Evolutionary conservation across 2,888 invertebrate genomes (phyloP).

Genomic region (Brenthis ino): DNA sequence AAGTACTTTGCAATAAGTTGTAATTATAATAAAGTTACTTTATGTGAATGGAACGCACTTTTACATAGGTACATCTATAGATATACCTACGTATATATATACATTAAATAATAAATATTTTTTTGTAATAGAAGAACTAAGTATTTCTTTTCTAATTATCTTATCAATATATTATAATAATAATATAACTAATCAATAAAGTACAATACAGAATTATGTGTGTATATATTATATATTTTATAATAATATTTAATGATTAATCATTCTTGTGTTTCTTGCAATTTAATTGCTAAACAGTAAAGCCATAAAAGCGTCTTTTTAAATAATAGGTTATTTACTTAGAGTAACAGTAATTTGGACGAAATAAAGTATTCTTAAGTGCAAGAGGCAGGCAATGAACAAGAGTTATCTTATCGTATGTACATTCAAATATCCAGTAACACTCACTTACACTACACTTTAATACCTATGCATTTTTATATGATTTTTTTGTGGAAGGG

Average conservation of each 20-base stretch:
- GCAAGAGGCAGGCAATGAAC: not conserved
- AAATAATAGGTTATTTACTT: not conserved
- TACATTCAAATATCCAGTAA: not conserved
- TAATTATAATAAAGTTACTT: conserved; percentile 11
- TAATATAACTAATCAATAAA: too few species aligned
- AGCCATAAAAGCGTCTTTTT: conserved; percentile 10
- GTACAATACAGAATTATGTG: not conserved
- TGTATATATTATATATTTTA: conserved; percentile 2
- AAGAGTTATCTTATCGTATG: conserved; percentile 1
- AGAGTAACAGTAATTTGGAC: conserved; percentile 12
- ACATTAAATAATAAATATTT: too few species aligned
- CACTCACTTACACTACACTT: not conserved
- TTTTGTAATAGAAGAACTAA: too few species aligned
- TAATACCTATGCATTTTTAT: not conserved
- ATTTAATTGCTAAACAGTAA: conserved; percentile 15
- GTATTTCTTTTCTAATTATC: too few species aligned
- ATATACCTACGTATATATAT: too few species aligned
- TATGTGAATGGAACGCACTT: conserved; percentile 19
- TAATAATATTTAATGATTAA: not conserved
- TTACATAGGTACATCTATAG: too few species aligned
- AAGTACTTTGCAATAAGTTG: conserved; percentile 14
- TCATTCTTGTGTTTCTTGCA: not conserved
- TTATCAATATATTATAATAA: too few species aligned
- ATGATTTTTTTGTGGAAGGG: conserved; percentile 4
- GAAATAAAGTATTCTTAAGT: conserved; percentile 8